A percentile compares a stretch with the other conserved stretches of the same genome.
Conservation (phyloP, 2,113 vertebrate species). For the Uropsilus gracilis region DNA sequence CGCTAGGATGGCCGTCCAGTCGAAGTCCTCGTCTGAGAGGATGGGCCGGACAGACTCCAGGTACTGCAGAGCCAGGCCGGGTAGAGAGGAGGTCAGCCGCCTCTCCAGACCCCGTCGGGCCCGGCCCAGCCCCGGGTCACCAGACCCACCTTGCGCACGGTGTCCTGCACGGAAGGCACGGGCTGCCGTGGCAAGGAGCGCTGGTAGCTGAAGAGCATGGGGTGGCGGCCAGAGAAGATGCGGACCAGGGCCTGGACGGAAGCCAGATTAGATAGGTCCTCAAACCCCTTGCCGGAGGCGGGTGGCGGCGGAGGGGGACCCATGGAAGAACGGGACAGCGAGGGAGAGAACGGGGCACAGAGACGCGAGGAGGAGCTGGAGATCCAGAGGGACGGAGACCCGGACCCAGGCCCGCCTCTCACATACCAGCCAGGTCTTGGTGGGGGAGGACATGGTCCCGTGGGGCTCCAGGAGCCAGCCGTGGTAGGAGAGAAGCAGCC, state of each 20-base stretch:
- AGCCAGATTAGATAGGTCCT: neutral
- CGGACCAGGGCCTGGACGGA: constrained; percentile 89
- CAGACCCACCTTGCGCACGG: constrained; percentile 89
- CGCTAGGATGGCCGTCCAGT: constrained; percentile 84
- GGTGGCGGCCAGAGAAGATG: constrained; percentile 93
- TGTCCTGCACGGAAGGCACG: constrained; percentile 89
- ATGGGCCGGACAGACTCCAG: constrained; percentile 91
- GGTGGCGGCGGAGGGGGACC: no score
- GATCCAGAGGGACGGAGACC: neutral
- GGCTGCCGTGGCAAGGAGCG: constrained; percentile 92
- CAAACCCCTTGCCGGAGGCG: neutral
- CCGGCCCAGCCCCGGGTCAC: neutral
- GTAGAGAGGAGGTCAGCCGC: neutral
- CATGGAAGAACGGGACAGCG: neutral
- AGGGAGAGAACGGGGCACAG: neutral
- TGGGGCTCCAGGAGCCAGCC: constrained; percentile 94
- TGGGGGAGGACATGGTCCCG: constrained; percentile 91
- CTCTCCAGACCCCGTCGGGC: rapidly evolving
- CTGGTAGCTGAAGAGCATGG: constrained; percentile 93
- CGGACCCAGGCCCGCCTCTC: neutral
- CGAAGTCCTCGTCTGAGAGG: constrained; percentile 85
- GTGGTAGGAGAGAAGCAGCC: constrained; percentile 94
- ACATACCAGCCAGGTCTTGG: constrained; percentile 95
- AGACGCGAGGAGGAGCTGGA: neutral
- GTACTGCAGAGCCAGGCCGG: constrained; percentile 82